Base-by-base conservation (phyloP, 2,888 invertebrate species). In the Erebia ligea region DNA sequence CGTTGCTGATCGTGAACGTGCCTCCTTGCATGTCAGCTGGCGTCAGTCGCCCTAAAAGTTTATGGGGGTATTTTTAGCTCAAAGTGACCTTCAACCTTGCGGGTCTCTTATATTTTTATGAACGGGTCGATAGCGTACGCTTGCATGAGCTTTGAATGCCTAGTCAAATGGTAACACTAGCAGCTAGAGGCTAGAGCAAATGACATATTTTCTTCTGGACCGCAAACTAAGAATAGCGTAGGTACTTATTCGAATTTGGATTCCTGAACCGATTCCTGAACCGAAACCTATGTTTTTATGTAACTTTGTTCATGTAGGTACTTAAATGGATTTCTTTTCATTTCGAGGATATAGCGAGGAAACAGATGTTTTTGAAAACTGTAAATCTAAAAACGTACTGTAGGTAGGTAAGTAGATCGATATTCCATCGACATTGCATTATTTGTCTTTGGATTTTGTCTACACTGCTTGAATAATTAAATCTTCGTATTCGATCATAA, bases 1-100 rank as follows among this genome's bases (percentile, higher is more conserved):
- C 99, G 84, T 99, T 99, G 85, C 98, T 99, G 83, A 99, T 98
- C 56, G 99, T 99, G 87, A 99, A 99, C 21, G 99, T 99, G 57
- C 99, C 99, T 57, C 99, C 99, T 86, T 99, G 99, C 99, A 99
- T 99, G 86, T 99, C 99, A 86, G 98, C 99, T 63, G 99, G 97
- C 8, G 99, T 97, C 77, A 99, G 94, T 77, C 88, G 82, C 50
- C 92, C 92, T 92, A 81, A 72, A 75, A 72, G 57, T 56, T 48
- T 40, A 17, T 54, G 15, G 6, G 6, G 52, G 13, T 62, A 45
- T 42, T 66, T 57, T 54, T 54, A 57, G 10, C 25, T 25, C 50
- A 61, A 13, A 25, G 54, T 63, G 63, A 63, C 63, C 63, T 63
- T 63, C 50, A 48, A 34, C 17, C 48, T 50, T 42, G 42, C 13